These are phyloP conservation scores for Malacoraja senta DNA, from an alignment of 2,797 vertebrate genomes.

Conservation along the genomic window DNA sequence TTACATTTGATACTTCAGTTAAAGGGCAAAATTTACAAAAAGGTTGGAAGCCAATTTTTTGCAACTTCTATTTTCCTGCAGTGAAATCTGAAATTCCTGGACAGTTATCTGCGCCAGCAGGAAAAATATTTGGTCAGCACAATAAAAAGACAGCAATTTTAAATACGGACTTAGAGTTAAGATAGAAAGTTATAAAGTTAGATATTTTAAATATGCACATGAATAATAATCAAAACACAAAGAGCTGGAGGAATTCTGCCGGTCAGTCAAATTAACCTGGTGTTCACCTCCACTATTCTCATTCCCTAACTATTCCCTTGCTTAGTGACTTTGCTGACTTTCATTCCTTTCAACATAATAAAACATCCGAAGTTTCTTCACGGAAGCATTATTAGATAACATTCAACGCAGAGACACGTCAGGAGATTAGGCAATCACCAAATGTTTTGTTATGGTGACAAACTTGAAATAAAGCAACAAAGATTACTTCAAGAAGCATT, in stretches of 20 bases:
- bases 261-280: background rate
- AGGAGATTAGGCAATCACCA: no score
- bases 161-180: background rate
- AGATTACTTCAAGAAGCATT: no score
- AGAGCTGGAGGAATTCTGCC: no score
- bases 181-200: background rate
- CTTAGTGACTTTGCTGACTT: background rate
- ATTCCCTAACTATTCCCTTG: background rate
- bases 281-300: background rate
- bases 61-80: background rate
- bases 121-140: background rate
- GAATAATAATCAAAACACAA: no score
- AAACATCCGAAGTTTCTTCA: no score
- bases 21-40: background rate
- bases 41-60: background rate
- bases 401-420: no score
- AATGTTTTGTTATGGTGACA: no score
- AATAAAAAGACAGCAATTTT: background rate
- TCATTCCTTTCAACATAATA: background rate
- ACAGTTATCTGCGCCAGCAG: background rate
- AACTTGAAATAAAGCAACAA: no score
- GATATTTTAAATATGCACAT: background rate
- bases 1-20: background rate
- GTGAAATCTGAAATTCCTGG: background rate
- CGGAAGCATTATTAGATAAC: no score